Evolutionary conservation across 23 tunicate genomes (phyloP).

Genomic region (Ascidia mentula): DNA sequence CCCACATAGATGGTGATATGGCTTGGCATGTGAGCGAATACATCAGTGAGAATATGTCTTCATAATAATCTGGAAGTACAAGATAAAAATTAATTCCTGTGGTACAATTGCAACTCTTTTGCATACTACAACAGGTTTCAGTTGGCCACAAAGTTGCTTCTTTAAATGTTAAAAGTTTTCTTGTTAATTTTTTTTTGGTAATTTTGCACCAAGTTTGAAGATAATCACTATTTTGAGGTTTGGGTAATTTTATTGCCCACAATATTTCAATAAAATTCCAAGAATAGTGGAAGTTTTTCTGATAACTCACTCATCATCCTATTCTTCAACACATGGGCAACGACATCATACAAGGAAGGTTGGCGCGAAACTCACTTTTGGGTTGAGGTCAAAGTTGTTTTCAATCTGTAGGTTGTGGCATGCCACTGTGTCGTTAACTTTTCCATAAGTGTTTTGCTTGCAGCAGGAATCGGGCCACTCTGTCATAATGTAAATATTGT

Average conservation of each 20-base stretch:
- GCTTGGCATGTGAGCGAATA: slow-evolving; percentile 96
- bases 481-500: not conserved
- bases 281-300: no score
- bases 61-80: slow-evolving; percentile 89
- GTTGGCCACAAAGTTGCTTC: no score
- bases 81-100: no score
- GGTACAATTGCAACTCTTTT: no score
- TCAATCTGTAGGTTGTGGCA: not conserved
- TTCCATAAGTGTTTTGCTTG: not conserved
- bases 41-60: slow-evolving; percentile 88
- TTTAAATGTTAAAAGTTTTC: no score
- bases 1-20: slow-evolving; percentile 95
- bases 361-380: not conserved
- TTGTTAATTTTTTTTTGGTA: no score
- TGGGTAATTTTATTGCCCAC: no score
- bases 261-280: no score
- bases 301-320: slow-evolving; percentile 61
- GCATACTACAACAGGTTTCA: no score
- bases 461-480: not conserved
- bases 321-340: slow-evolving; percentile 83
- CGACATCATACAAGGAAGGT: no score
- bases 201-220: no score
- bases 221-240: no score
- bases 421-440: not conserved
- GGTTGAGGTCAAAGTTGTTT: not conserved